These are phyloP conservation scores for Macropus fuliginosus DNA, from an alignment of 2,797 vertebrate genomes.

Conservation along the genomic window DNA sequence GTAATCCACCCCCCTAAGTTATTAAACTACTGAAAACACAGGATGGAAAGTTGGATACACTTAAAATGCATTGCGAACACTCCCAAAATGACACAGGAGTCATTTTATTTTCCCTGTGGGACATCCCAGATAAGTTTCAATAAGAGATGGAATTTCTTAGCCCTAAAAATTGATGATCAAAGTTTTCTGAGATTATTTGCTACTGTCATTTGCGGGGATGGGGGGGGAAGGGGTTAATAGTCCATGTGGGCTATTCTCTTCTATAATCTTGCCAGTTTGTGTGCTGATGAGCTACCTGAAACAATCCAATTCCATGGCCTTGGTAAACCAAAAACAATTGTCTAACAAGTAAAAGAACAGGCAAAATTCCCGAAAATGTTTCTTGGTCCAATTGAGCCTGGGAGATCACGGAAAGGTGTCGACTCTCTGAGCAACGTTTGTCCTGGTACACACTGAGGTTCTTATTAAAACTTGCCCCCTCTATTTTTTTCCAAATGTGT, in stretches of 20 bases:
- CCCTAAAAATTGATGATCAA: neutral
- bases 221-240: neutral
- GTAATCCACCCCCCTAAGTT: neutral
- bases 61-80: slow-evolving; percentile 1
- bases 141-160: slow-evolving; percentile 52
- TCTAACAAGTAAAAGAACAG: slow-evolving; percentile 16
- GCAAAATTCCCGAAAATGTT: slow-evolving; percentile 8
- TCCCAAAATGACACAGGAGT: slow-evolving; percentile 32
- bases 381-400: no score
- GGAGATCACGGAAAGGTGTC: neutral
- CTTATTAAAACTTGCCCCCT: neutral
- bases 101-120: slow-evolving; percentile 38
- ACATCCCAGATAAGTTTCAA: slow-evolving; percentile 42
- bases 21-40: slow-evolving; percentile 29
- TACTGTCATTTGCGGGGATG: neutral
- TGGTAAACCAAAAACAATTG: slow-evolving; percentile 39
- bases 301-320: slow-evolving; percentile 33
- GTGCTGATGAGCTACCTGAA: slow-evolving; percentile 47
- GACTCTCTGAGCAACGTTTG: neutral
- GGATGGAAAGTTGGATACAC: neutral
- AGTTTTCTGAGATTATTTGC: slow-evolving; percentile 49
- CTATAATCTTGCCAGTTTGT: neutral
- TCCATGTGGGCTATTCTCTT: neutral
- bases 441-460: neutral
- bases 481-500: neutral